Percentiles rank a stretch among this genome's conserved stretches.
Conservation (phyloP, 1,140 invertebrate genomes). For the Cydia fagiglandana region DNA sequence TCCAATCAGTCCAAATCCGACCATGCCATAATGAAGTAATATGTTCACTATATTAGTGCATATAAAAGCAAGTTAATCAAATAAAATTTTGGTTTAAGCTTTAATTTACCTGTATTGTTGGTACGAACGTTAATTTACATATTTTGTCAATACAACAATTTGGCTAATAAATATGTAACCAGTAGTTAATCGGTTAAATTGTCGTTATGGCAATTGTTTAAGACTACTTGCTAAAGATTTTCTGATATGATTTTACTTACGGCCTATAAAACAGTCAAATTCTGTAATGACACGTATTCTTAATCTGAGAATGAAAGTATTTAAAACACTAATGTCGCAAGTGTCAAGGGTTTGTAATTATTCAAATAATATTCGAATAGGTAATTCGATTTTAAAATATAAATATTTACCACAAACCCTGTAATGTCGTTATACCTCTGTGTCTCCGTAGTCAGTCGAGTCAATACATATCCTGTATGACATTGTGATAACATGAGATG, state of each 20-base stretch:
- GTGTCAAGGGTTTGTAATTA: neutral
- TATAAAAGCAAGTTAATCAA: neutral
- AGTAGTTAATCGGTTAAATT: neutral
- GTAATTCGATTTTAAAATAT: neutral
- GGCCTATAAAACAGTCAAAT: too few relatives aligned
- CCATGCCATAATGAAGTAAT: neutral
- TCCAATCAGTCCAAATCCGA: neutral
- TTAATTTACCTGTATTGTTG: conserved; percentile 2
- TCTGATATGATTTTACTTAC: neutral
- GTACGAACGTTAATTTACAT: neutral
- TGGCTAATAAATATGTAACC: neutral
- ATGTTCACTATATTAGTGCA: neutral
- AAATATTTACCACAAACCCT: neutral
- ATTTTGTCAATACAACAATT: neutral
- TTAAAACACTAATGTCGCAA: neutral
- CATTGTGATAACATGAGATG: conserved; percentile 20
- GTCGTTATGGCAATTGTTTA: neutral
- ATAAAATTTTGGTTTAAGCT: neutral
- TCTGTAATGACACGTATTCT: too few relatives aligned
- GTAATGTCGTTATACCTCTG: neutral
- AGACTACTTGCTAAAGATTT: neutral
- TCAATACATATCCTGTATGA: conserved; percentile 1
- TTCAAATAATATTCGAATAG: neutral
- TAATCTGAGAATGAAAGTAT: too few relatives aligned
- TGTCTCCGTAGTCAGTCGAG: neutral